Percentiles rank a stretch among this genome's conserved stretches.
Evolutionary conservation across 2,888 invertebrate species (phyloP).

Genomic region (Coecobrya sp.): DNA sequence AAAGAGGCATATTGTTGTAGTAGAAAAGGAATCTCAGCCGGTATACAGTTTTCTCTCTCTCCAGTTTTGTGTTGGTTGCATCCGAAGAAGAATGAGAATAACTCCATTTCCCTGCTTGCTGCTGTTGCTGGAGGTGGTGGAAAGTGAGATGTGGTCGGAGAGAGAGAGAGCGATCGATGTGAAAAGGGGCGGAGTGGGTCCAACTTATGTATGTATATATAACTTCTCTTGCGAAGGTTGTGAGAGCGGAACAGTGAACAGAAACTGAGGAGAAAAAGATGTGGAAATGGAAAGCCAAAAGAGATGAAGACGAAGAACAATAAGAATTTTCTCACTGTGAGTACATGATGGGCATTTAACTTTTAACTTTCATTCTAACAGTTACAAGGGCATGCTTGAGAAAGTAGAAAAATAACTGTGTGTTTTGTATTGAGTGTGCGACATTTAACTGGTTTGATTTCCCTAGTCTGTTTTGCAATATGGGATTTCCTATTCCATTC

Average conservation of each 20-base stretch:
- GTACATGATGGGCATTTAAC: constrained; percentile 28
- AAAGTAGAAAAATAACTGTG: too few species aligned
- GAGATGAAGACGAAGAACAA: constrained; percentile 19
- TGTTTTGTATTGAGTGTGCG: too few species aligned
- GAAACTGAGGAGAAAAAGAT: neutral
- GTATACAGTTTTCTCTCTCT: neutral
- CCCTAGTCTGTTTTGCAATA: too few species aligned
- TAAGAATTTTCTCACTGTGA: constrained; percentile 54
- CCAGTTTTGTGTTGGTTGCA: constrained; percentile 35
- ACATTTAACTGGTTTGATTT: too few species aligned
- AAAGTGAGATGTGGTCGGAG: constrained; percentile 65
- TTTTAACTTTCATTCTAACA: neutral
- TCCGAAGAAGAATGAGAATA: constrained; percentile 29
- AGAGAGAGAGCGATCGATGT: constrained; percentile 67
- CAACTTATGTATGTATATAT: too few species aligned
- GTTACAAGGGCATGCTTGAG: too few species aligned
- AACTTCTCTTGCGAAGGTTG: constrained; percentile 9
- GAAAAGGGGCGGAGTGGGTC: constrained; percentile 62
- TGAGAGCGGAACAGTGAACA: neutral
- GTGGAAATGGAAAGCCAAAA: neutral
- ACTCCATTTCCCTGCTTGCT: constrained; percentile 22
- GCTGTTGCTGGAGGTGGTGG: neutral
- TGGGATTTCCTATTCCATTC: too few species aligned
- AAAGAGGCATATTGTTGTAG: constrained; percentile 8
- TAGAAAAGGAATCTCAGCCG: constrained; percentile 10